Evolutionary conservation across 2,797 vertebrate species (phyloP).

Genomic region (Pangasius krempfi): DNA sequence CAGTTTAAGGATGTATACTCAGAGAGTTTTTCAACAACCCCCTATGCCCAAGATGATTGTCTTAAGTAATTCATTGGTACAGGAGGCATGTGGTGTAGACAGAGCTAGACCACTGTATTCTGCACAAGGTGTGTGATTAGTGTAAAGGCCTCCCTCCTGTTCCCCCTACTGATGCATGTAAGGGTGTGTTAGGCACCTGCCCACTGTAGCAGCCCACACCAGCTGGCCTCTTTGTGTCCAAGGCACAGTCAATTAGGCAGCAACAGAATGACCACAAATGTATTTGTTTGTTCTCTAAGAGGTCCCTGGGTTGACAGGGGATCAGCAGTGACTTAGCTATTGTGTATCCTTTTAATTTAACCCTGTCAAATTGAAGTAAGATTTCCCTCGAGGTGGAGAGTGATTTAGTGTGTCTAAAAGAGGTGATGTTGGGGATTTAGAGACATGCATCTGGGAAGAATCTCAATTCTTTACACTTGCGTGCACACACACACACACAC

Average conservation of each 20-base stretch:
- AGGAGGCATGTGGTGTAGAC: constrained; percentile 20
- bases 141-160: constrained; percentile 46
- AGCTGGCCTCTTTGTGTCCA: constrained; percentile 60
- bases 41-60: neutral
- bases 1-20: neutral
- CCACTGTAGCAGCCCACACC: constrained; percentile 55
- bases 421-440: constrained; percentile 29
- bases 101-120: constrained; percentile 26
- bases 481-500: neutral
- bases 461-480: neutral
- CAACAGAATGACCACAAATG: constrained; percentile 57
- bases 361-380: constrained; percentile 27
- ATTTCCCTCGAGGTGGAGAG: constrained; percentile 23
- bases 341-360: constrained; percentile 46
- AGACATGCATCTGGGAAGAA: constrained; percentile 30
- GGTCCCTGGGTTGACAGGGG: constrained; percentile 40
- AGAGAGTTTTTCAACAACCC: neutral
- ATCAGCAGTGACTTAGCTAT: constrained; percentile 38
- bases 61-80: constrained; percentile 16
- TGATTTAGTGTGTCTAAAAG: constrained; percentile 19
- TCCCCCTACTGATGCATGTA: constrained; percentile 46
- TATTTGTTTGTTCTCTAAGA: constrained; percentile 57
- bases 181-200: constrained; percentile 56
- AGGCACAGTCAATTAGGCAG: constrained; percentile 57
- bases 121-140: constrained; percentile 53